Conservation (phyloP, 2,888 invertebrate genomes). For the Branchipolynoe longqiensis region DNA sequence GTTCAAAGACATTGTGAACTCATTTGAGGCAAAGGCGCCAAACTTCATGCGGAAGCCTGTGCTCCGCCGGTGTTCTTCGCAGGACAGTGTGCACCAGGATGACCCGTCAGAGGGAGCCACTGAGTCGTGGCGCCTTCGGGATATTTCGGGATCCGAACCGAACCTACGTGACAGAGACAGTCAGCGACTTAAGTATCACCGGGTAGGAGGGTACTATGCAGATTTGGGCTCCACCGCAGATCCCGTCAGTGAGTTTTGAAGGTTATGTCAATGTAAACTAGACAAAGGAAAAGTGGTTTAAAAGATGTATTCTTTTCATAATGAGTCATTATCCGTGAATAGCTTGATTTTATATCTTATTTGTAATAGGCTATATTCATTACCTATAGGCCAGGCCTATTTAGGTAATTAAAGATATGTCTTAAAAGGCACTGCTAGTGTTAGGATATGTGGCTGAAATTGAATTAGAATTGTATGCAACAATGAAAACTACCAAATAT, state of each 20-base stretch:
- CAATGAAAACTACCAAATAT: background rate
- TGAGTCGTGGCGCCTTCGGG: conserved; percentile 5
- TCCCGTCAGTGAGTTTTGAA: conserved; percentile 38
- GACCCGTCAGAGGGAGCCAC: background rate
- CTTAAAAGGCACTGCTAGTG: background rate
- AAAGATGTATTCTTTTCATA: too few relatives aligned
- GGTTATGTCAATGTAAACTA: conserved; percentile 10
- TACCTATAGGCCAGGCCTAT: too few relatives aligned
- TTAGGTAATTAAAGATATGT: too few relatives aligned
- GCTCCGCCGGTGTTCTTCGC: conserved; percentile 14
- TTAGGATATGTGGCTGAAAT: background rate
- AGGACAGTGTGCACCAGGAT: conserved; percentile 44
- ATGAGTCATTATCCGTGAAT: too few relatives aligned
- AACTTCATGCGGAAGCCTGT: conserved; percentile 59
- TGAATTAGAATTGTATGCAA: too few relatives aligned
- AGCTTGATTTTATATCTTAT: too few relatives aligned
- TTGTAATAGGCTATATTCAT: too few relatives aligned
- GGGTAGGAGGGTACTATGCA: conserved; percentile 25
- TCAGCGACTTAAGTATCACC: conserved; percentile 3
- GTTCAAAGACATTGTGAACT: conserved; percentile 64
- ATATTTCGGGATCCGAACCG: conserved; percentile 40
- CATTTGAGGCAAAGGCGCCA: conserved; percentile 64
- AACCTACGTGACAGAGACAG: background rate
- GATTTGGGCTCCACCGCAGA: conserved; percentile 6
- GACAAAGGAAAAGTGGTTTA: too few relatives aligned